Percentiles rank a stretch among this genome's conserved stretches.
These are phyloP conservation scores for Apodemia zela DNA, from an alignment of 2,888 invertebrate species.

Conservation along the genomic window DNA sequence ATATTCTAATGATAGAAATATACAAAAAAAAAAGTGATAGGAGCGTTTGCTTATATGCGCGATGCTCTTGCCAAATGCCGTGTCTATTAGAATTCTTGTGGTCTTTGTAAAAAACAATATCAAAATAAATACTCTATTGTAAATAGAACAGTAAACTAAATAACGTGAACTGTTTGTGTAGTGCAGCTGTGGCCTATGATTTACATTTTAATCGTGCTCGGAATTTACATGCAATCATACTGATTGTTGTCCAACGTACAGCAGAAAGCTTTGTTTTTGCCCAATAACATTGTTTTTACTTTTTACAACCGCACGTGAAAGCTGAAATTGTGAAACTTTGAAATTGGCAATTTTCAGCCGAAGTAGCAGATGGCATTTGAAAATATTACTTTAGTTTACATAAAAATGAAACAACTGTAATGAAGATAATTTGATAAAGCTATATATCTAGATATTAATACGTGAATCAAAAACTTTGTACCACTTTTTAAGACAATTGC, in stretches of 20 bases:
- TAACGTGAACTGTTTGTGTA: background rate
- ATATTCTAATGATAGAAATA: too few relatives aligned
- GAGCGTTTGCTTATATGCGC: too few relatives aligned
- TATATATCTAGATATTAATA: too few relatives aligned
- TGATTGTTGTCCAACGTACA: slow-evolving; percentile 11
- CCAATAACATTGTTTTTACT: slow-evolving; percentile 11
- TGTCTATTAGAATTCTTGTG: too few relatives aligned
- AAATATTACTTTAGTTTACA: slow-evolving; percentile 15
- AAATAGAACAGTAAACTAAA: background rate
- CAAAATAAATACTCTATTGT: background rate
- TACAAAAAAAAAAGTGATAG: too few relatives aligned
- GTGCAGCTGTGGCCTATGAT: slow-evolving; percentile 13
- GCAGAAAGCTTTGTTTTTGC: background rate
- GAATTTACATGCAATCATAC: slow-evolving; percentile 16
- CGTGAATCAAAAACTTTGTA: too few relatives aligned
- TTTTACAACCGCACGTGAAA: slow-evolving; percentile 15
- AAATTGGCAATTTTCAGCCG: slow-evolving; percentile 11
- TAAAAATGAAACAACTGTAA: slow-evolving; percentile 7
- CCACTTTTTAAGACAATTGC: too few relatives aligned
- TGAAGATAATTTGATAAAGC: background rate
- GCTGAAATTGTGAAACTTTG: slow-evolving; percentile 15
- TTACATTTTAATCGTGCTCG: slow-evolving; percentile 16
- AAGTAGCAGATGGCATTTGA: slow-evolving; percentile 16
- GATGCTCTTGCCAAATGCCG: too few relatives aligned
- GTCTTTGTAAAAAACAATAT: background rate